Base-by-base conservation (phyloP, 1,140 invertebrate species). In the Acromyrmex charruanus region DNA sequence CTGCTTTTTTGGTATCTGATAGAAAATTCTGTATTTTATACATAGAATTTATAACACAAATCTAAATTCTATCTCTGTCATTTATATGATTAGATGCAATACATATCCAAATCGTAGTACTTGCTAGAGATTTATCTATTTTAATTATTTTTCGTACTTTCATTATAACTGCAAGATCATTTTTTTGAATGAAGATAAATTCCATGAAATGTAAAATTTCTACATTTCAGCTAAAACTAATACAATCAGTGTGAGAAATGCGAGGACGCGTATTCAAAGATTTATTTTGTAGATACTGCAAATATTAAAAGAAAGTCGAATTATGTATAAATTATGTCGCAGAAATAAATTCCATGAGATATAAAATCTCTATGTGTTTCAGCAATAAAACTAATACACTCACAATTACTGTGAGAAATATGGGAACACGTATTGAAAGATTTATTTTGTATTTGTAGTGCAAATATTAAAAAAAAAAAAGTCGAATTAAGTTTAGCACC, bases 211-310 rank as follows among this genome's bases (percentile, higher is more conserved):
- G 7, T 58, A 35, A 63, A 51, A 59, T 68, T 71, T 61, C 16
- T 71, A 14, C 59, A n/a, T 21, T 74, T 74, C 28, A 51, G 80
- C 18, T 69, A 21, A 61, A 61, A 74, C 39, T 74, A 74, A 74
- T n/a, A 18, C 25, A 74, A 72, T 82, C 25, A n/a, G 9, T 18
- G 18, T 61, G 68, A 74, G 18, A 61, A 59, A 74, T 82, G 16
- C 14, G 21, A 12, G 68, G 16, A 18, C 35, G n/a, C 25, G n/a
- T n/a, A 82, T 74, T 44, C 25, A 74, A 44, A 59, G 53, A 82
- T 49, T 49, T 71, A 71, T 59, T 44, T 59, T 59, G 4, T 28
- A 35, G 51, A 5, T 59, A 39, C 35, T 39, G 7, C 7, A 72
- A n/a, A 49, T 25, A 39, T 82, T 71, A 53, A 80, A 68, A 53